Percentiles rank a stretch among this genome's conserved stretches.
phyloP scores from a whole-genome alignment of 2,888 invertebrate genomes.

The Eupithecia subfuscata region DNA sequence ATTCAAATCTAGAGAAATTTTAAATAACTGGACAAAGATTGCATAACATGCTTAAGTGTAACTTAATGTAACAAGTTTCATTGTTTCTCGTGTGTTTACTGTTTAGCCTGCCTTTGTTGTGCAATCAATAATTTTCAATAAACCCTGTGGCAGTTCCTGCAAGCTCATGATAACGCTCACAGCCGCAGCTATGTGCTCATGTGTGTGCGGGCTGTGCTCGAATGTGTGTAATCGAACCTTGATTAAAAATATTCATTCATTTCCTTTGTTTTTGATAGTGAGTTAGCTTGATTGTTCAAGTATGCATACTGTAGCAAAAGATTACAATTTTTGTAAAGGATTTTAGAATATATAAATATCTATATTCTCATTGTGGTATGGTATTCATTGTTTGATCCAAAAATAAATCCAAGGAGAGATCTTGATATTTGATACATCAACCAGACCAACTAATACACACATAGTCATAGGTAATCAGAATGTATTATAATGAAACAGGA shows the following conservation, averaged over 20 bases:
- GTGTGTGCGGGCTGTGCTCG: conserved; percentile 45
- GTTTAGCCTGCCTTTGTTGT: conserved; percentile 73
- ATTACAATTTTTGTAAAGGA: background rate
- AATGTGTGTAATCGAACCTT: conserved; percentile 67
- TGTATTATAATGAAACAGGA: conserved; percentile 32
- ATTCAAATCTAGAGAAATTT: conserved; percentile 53
- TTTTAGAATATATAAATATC: conserved; percentile 11
- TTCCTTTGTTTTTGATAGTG: conserved; percentile 53
- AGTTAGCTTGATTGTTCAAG: conserved; percentile 29
- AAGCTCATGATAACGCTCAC: conserved; percentile 64
- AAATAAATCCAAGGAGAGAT: conserved; percentile 40
- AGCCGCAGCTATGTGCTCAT: conserved; percentile 17
- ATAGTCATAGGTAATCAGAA: conserved; percentile 4
- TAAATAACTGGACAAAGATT: conserved; percentile 49
- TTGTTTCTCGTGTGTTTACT: conserved; percentile 71
- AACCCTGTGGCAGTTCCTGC: conserved; percentile 73
- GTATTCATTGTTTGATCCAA: conserved; percentile 34
- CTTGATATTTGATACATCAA: conserved; percentile 36
- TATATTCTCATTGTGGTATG: conserved; percentile 14
- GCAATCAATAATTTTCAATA: conserved; percentile 81
- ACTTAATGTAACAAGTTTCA: conserved; percentile 63
- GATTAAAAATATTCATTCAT: conserved; percentile 68
- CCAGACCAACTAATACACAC: conserved; percentile 28
- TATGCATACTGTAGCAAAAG: conserved; percentile 26
- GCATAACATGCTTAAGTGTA: conserved; percentile 53